Base-by-base conservation (phyloP, 2,797 vertebrate genomes). In the Poecilia velifera region DNA sequence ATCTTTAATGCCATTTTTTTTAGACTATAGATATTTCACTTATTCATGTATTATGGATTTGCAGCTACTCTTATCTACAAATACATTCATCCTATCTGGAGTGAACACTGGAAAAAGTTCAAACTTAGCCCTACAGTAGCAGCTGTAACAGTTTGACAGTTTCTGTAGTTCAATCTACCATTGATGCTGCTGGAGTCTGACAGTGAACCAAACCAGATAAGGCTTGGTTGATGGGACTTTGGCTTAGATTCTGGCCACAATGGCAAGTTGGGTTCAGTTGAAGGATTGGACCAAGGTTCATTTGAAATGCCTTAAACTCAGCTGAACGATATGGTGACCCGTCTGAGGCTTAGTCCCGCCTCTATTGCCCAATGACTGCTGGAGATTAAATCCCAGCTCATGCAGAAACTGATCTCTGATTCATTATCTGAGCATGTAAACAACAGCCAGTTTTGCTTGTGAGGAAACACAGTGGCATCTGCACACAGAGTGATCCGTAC, bases 401-500 rank as follows among this genome's bases (percentile, higher is more conserved):
- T 13, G 1, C 1, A 57, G 55, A 57, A 57, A 3, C n/a, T 57
- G 14, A 16, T 43, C 16, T 4, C 25, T 31, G 5, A 41, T 20
- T 76, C 46, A 34, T 39, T 22, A 64, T 34, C 43, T 78, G 2
- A n/a, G 43, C 75, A 10, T 6, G 25, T 6, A 45, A 18, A 4
- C 14, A 28, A 28, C n/a, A 20, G 55, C 43, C 66, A 66, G 55
- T 49, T 77, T 76, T 8, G 18, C 49, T 72, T 1, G 4, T 77
- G 70, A 80, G 64, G 18, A 73, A 45, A 74, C n/a, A 71, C 71
- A 78, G 75, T 82, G 76, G 87, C 79, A 83, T 22, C 18, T 51
- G 49, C 49, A 51, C 46, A 47, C 79, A 82, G 68, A 64, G 70
- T 64, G 81, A 68, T 73, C 71, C 79, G 76, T 28, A 47, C 72